Percentiles rank a stretch among this genome's conserved stretches.
phyloP scores from a whole-genome alignment of 2,888 invertebrate species.

The Rambutsinella grinnellia region DNA sequence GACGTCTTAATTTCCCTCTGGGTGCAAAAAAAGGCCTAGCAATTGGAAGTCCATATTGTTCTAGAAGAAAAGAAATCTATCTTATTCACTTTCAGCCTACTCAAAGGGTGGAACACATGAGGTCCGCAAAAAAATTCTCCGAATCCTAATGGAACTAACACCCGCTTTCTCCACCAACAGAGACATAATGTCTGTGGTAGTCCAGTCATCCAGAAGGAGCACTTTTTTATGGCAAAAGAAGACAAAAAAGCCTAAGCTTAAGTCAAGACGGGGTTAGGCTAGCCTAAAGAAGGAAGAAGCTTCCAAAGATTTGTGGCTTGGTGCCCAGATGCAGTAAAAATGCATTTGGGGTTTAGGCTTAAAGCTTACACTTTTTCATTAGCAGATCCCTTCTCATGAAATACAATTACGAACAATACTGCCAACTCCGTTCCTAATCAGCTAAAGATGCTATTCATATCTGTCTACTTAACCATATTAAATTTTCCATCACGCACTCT shows the following conservation, averaged over 20 bases:
- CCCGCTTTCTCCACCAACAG: too few relatives aligned
- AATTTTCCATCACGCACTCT: too few relatives aligned
- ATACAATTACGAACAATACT: too few relatives aligned
- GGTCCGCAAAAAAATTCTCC: too few relatives aligned
- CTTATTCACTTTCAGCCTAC: constrained; percentile 20
- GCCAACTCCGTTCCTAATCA: too few relatives aligned
- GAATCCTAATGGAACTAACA: too few relatives aligned
- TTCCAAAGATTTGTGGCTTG: constrained; percentile 46
- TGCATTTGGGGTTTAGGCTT: too few relatives aligned
- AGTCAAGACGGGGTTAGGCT: constrained; percentile 13
- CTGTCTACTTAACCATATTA: too few relatives aligned
- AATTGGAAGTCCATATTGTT: constrained; percentile 29
- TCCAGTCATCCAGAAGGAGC: constrained; percentile 53
- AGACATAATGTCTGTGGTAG: constrained; percentile 48
- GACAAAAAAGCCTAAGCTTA: constrained; percentile 37
- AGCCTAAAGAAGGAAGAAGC: constrained; percentile 11
- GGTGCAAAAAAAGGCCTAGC: constrained; percentile 38
- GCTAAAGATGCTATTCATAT: too few relatives aligned
- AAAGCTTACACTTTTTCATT: too few relatives aligned
- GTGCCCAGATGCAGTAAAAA: constrained; percentile 53
- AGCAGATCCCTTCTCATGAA: too few relatives aligned
- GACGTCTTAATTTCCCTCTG: constrained; percentile 55
- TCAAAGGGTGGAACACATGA: constrained; percentile 19
- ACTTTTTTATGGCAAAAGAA: constrained; percentile 48
- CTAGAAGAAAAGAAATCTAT: constrained; percentile 23